A percentile compares a stretch with the other conserved stretches of the same genome.
Evolutionary conservation across 2,888 invertebrate species (phyloP).

Genomic region (Bunonema sp.): DNA sequence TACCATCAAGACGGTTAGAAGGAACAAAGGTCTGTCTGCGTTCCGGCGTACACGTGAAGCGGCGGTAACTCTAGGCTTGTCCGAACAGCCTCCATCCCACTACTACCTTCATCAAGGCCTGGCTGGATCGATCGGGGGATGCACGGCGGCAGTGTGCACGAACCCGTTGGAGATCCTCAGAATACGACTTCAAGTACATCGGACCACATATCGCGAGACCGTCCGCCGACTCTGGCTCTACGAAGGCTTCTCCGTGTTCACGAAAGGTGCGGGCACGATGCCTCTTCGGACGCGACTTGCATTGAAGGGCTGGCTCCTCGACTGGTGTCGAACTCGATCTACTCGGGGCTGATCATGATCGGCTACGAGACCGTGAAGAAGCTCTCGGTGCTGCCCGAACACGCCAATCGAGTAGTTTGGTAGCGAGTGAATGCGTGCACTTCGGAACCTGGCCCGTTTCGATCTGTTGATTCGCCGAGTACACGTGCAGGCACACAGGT

Average conservation of each 20-base stretch:
- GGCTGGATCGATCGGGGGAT: constrained; percentile 27
- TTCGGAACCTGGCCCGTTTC: too few relatives aligned
- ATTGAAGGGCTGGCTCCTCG: constrained; percentile 19
- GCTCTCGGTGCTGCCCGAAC: constrained; percentile 27
- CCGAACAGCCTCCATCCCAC: too few relatives aligned
- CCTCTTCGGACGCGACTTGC: background rate
- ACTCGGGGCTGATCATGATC: constrained; percentile 30
- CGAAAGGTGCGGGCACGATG: constrained; percentile 18
- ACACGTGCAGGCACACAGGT: too few relatives aligned
- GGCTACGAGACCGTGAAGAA: constrained; percentile 37
- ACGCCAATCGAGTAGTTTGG: constrained; percentile 29
- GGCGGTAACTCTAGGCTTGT: too few relatives aligned
- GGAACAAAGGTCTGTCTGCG: background rate
- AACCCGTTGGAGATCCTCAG: constrained; percentile 34
- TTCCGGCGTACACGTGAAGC: too few relatives aligned
- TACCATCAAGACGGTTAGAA: constrained; percentile 2
- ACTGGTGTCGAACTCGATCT: constrained; percentile 30
- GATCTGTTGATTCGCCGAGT: too few relatives aligned
- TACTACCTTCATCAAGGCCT: constrained; percentile 27
- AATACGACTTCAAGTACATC: constrained; percentile 32
- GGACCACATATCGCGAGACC: constrained; percentile 31
- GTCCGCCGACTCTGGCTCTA: constrained; percentile 23
- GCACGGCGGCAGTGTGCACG: constrained; percentile 29
- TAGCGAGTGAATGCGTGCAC: too few relatives aligned
- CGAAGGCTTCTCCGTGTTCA: constrained; percentile 28